Evolutionary conservation across 2,797 vertebrate species (phyloP).

Genomic region (Ciconia nigra): DNA sequence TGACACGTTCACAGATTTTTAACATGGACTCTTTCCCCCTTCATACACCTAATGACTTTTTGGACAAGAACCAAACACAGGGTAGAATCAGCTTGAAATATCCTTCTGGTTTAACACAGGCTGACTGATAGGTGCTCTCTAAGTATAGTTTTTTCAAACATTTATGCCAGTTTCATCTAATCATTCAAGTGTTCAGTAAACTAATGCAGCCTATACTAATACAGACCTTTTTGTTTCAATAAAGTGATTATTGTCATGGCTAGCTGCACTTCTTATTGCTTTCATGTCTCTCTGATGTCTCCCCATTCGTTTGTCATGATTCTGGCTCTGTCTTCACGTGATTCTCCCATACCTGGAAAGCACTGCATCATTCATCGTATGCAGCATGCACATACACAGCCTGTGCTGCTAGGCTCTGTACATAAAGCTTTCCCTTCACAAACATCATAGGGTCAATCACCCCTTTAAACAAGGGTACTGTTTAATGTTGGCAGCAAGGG

Average conservation of each 20-base stretch:
- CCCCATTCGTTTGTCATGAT: not conserved
- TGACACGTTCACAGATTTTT: not conserved
- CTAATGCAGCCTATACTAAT: not conserved
- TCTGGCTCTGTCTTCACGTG: not conserved
- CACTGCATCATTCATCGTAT: accelerated
- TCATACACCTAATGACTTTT: not conserved
- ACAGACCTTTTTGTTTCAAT: not conserved
- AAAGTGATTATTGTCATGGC: not conserved
- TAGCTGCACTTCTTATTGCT: not conserved
- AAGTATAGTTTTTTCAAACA: not conserved
- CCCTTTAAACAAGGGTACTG: not conserved
- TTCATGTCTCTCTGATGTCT: not conserved
- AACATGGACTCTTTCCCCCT: not conserved
- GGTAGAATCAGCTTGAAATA: not conserved
- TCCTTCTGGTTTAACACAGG: not conserved
- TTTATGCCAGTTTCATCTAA: not conserved
- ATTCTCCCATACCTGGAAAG: not conserved
- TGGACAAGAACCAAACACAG: not conserved
- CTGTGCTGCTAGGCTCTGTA: not conserved
- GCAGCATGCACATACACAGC: not conserved
- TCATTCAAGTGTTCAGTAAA: not conserved
- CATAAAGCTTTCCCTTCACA: not conserved
- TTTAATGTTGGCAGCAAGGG: not conserved
- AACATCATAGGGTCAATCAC: not conserved
- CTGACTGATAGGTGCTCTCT: not conserved